These are phyloP conservation scores for Drosophila anomalata DNA, from an alignment of 2,888 invertebrate species.

Conservation along the genomic window DNA sequence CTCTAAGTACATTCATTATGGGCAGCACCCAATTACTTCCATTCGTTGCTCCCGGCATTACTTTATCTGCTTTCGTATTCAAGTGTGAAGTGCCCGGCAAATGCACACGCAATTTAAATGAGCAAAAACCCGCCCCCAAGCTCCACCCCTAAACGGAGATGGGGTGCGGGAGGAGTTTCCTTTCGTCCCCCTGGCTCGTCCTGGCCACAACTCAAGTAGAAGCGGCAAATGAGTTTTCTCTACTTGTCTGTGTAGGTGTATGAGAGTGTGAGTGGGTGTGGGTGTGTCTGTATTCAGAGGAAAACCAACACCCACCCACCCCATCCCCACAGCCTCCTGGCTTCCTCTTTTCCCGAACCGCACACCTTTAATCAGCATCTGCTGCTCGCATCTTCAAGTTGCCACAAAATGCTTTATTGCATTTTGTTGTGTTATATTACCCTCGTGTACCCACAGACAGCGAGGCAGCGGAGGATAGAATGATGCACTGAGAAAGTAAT, in stretches of 20 bases:
- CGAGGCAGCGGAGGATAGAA: conserved; percentile 7
- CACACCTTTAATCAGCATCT: conserved; percentile 81
- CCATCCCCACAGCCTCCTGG: conserved; percentile 16
- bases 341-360: conserved; percentile 52
- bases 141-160: conserved; percentile 19
- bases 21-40: conserved; percentile 70
- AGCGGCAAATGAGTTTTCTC: conserved; percentile 72
- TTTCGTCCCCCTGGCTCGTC: neutral
- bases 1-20: conserved; percentile 56
- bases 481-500: neutral
- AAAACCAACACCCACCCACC: conserved; percentile 15
- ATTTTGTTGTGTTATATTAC: conserved; percentile 80
- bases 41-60: conserved; percentile 64
- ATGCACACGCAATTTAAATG: conserved; percentile 78
- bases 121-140: conserved; percentile 47
- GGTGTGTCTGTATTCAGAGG: conserved; percentile 6
- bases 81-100: conserved; percentile 75
- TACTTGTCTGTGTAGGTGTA: conserved; percentile 37
- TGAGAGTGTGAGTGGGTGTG: conserved; percentile 8
- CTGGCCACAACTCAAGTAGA: conserved; percentile 53
- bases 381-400: conserved; percentile 80
- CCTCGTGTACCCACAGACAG: conserved; percentile 60
- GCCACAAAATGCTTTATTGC: conserved; percentile 81
- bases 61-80: conserved; percentile 78
- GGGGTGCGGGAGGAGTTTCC: conserved; percentile 12